Percentiles rank a stretch among this genome's conserved stretches.
These are phyloP conservation scores for Loxodonta africana DNA, from an alignment of 2,113 vertebrate species.

Conservation along the genomic window DNA sequence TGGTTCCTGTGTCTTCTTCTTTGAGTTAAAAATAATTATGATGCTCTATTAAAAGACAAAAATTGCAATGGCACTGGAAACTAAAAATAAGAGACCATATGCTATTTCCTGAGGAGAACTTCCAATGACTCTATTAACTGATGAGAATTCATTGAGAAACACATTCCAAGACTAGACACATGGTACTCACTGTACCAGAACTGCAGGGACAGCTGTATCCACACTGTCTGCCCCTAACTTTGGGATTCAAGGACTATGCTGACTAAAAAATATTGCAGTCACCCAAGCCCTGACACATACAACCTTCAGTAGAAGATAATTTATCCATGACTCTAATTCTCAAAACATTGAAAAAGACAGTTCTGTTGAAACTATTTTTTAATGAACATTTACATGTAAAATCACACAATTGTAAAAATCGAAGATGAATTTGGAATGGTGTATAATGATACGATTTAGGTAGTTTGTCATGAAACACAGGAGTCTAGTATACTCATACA, in stretches of 20 bases:
- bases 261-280: neutral
- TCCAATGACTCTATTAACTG: neutral
- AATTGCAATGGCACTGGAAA: neutral
- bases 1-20: neutral
- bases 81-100: conserved; percentile 52
- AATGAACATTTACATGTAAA: neutral
- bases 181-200: neutral
- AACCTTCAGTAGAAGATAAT: neutral
- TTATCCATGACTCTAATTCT: neutral
- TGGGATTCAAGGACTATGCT: conserved; percentile 4
- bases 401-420: neutral
- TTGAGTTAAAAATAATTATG: conserved; percentile 23
- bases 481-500: neutral
- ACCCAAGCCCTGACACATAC: neutral
- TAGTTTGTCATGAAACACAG: neutral
- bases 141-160: neutral
- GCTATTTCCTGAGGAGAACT: neutral
- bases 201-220: neutral
- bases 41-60: conserved; percentile 12
- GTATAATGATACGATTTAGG: neutral
- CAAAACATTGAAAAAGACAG: neutral
- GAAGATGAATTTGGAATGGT: conserved; percentile 20
- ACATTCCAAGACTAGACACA: neutral
- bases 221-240: neutral
- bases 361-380: neutral